Base-by-base conservation (phyloP, 2,888 invertebrate genomes). In the Acanthacorydalis orientalis region DNA sequence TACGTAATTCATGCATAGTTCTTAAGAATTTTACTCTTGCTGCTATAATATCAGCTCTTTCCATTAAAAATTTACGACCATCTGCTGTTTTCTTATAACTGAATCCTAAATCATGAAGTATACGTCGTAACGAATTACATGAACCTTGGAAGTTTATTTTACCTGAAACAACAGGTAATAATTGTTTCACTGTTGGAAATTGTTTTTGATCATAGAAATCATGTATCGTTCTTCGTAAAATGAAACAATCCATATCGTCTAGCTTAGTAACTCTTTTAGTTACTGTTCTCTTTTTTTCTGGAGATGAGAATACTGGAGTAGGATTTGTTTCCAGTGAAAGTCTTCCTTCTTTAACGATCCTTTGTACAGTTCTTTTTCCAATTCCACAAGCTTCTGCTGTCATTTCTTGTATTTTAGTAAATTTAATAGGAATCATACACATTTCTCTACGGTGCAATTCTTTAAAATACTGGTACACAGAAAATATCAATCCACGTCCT, bases 371-470 rank as follows among this genome's bases (percentile, higher is more conserved):
- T 39, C 46, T 16, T 39, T 46, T 46, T 10, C 46, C 46, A 12
- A 46, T 46, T 12, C 46, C 46, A 15, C 46, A 46, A n/a, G 46
- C 46, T 39, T 46, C 35, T 10, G 46, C 46, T n/a, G 46, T 46
- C 10, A 46, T 16, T 31, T 46, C 46, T 46, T 46, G 46, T 38
- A 35, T 46, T 39, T 46, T 46, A 4, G 46, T 35, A 32, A 46
- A 46, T 39, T 46, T 46, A n/a, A 46, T 35, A 7, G 46, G 46
- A 31, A 35, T 34, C 31, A 35, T 34, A 32, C 46, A 46, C 35
- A 35, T 34, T 39, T 46, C 35, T 8, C 46, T 34, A 38, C 34
- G 38, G 16, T 46, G 46, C 31, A 46, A 31, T 14, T 34, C 46
- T 39, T 46, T 46, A 9, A 46, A 31, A 39, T 35, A 46, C 39